A percentile compares a stretch with the other conserved stretches of the same genome.
Conservation (phyloP, 2,113 vertebrate genomes). For the Nothocercus nigrocapillus region DNA sequence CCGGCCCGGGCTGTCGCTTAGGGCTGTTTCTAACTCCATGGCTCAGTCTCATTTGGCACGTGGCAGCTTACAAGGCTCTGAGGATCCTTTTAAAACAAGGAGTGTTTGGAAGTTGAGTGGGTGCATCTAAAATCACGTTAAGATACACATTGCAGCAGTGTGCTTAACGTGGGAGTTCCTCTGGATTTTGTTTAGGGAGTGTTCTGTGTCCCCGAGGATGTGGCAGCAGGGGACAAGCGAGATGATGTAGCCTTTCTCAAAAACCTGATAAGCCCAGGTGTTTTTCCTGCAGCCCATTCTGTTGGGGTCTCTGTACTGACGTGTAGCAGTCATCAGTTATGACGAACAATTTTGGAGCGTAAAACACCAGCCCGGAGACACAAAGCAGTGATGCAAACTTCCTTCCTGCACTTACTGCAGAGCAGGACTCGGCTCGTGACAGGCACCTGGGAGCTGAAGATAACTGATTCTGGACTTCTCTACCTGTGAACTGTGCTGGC, state of each 20-base stretch:
- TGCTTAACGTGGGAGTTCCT: neutral
- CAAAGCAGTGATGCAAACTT: rapidly evolving
- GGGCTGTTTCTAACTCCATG: neutral
- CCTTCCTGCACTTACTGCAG: neutral
- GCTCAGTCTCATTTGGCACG: neutral
- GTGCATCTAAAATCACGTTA: neutral
- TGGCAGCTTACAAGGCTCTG: neutral
- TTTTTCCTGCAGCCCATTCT: neutral
- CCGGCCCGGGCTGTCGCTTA: neutral
- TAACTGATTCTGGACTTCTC: rapidly evolving
- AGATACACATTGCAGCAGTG: neutral
- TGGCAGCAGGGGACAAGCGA: neutral
- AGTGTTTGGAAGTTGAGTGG: neutral
- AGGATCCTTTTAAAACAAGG: neutral
- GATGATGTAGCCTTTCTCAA: neutral
- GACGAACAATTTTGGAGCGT: neutral
- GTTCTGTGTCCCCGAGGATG: neutral
- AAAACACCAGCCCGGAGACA: neutral
- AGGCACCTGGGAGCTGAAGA: neutral
- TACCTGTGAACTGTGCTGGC: neutral
- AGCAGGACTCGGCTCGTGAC: neutral
- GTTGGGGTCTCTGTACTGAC: neutral
- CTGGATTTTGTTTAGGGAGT: neutral
- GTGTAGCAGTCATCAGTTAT: neutral
- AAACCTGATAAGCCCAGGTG: neutral